Percentiles rank a stretch among this genome's conserved stretches.
These are phyloP conservation scores for Leptoteleia sp. DNA, from an alignment of 1,140 invertebrate species.

Conservation along the genomic window DNA sequence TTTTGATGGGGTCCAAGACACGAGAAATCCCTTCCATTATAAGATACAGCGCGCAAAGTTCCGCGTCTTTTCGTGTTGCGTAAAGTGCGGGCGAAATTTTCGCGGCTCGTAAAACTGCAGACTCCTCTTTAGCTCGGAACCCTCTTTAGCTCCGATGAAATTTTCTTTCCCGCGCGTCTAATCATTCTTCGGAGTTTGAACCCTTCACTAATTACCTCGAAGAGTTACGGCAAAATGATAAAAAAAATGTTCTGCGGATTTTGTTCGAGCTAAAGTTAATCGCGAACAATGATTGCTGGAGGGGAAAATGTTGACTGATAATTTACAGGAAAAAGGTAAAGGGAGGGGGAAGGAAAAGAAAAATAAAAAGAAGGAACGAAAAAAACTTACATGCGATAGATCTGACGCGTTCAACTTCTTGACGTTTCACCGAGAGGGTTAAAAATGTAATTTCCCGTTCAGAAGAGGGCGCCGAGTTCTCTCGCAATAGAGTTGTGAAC, in stretches of 20 bases:
- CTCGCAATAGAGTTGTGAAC: too few species aligned
- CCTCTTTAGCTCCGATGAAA: constrained; percentile 58
- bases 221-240: constrained; percentile 56
- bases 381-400: too few species aligned
- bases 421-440: too few species aligned
- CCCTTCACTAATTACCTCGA: constrained; percentile 69
- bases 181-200: constrained; percentile 73
- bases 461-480: too few species aligned
- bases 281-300: constrained; percentile 25
- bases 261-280: constrained; percentile 16
- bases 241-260: constrained; percentile 56
- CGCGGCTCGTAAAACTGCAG: constrained; percentile 50
- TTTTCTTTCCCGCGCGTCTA: constrained; percentile 45
- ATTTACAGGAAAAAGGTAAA: constrained; percentile 32
- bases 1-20: constrained; percentile 26
- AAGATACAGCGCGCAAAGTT: constrained; percentile 18
- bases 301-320: constrained; percentile 37
- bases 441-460: constrained; percentile 57
- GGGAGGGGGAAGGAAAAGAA: too few species aligned
- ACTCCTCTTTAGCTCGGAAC: constrained; percentile 34
- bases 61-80: constrained; percentile 2
- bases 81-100: constrained; percentile 55
- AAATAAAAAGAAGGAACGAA: too few species aligned
- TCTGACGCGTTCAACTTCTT: too few species aligned
- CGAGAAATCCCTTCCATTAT: constrained; percentile 46